Percentiles rank a stretch among this genome's conserved stretches.
phyloP scores from a whole-genome alignment of 2,113 vertebrate species.

The Vicugna pacos region DNA sequence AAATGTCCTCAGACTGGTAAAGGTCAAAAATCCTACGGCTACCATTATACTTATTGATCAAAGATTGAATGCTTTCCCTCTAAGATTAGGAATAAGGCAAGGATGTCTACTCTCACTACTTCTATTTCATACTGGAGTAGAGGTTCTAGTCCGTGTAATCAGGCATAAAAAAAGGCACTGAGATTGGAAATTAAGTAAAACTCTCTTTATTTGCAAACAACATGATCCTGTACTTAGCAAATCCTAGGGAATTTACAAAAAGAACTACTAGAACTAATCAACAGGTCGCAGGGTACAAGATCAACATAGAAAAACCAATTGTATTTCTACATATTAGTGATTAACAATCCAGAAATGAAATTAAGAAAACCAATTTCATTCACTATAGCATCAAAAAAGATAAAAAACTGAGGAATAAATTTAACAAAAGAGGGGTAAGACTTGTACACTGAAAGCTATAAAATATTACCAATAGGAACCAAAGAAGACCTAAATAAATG shows the following conservation, averaged over 20 bases:
- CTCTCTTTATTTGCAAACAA: neutral
- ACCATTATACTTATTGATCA: neutral
- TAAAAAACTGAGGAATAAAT: conserved; percentile 25
- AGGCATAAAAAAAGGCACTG: neutral
- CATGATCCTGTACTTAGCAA: neutral
- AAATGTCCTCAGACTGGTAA: neutral
- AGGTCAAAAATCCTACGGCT: neutral
- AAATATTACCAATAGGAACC: neutral
- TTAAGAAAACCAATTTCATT: neutral
- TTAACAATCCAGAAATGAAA: neutral
- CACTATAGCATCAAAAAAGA: neutral
- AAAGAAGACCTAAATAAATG: neutral
- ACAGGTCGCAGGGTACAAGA: neutral
- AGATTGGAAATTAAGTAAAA: neutral
- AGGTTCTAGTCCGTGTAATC: neutral
- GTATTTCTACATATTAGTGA: neutral
- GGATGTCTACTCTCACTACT: neutral
- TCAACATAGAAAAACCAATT: neutral
- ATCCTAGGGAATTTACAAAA: neutral
- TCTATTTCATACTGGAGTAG: neutral
- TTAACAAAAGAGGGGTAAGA: neutral
- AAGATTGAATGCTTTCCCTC: neutral
- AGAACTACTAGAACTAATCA: neutral
- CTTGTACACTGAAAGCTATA: neutral
- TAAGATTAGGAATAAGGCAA: neutral